These are phyloP conservation scores for Amblyopsis rosae DNA, from an alignment of 2,113 vertebrate genomes.

Conservation along the genomic window DNA sequence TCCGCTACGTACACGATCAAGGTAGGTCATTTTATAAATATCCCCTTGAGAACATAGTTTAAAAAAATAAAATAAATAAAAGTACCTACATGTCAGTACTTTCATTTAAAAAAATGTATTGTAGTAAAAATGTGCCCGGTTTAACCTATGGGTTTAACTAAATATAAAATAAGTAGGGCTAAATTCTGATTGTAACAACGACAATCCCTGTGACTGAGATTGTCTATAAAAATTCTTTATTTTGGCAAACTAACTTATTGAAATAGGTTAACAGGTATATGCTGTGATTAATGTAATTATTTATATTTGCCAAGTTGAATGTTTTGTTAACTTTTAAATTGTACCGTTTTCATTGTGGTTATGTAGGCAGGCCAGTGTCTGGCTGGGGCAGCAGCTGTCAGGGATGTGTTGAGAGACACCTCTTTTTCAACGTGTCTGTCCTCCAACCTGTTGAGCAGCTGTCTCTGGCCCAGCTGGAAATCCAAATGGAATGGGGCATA, in stretches of 20 bases:
- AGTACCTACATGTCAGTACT: background rate
- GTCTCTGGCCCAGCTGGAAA: conserved; percentile 84
- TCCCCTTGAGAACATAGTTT: background rate
- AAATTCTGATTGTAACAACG: no score
- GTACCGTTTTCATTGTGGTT: background rate
- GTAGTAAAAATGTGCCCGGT: no score
- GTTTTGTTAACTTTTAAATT: background rate
- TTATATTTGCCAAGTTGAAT: no score
- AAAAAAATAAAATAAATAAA: background rate
- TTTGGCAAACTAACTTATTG: no score
- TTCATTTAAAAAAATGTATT: background rate
- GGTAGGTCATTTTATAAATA: conserved; percentile 70
- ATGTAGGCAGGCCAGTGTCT: conserved; percentile 51
- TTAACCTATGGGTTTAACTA: no score
- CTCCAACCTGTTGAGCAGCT: conserved; percentile 82
- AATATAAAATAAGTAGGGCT: no score
- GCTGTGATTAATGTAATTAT: no score
- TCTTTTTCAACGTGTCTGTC: conserved; percentile 86
- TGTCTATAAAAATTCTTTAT: no score
- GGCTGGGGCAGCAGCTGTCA: conserved; percentile 48
- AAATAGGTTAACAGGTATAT: no score
- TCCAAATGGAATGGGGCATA: conserved; percentile 75
- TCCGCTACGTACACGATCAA: conserved; percentile 84
- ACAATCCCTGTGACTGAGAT: no score
- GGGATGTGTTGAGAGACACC: conserved; percentile 79